Evolutionary conservation across 64 coral and sea anemone species (phyloP), one percentile per base, ranked within the genome.

Genomic region (Montipora efflorescens): DNA sequence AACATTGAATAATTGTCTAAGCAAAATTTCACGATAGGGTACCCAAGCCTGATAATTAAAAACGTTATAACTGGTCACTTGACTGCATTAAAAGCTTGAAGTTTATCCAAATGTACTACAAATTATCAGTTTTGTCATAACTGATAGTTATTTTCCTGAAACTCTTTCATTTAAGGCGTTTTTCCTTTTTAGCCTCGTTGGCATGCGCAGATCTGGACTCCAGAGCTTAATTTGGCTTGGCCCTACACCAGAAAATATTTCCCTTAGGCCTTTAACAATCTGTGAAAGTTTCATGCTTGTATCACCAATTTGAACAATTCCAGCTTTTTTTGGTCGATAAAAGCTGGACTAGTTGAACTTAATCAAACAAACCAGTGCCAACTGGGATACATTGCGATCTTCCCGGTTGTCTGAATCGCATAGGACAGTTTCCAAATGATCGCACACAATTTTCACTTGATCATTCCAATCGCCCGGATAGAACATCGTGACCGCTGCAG

Each of bases 241-340:
- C 87, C 58, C 79, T 78, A 95, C 77, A 95, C 90, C 93, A 83
- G 55, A 79, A 95, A 86, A 45, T 88, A 83, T 81, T 94, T 3
- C 61, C 47, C 66, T 81, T 82, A 74, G 62, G 59, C 36, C 36
- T 2, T 36, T 36, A 36, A 36, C 36, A 36, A 36, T 36, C 36
- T 36, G 36, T 71, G 50, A 21, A 87, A 92, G 70, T 92, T 92
- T 92, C 91, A 87, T 87, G 73, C 91, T 92, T 92, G 73, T 86
- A 92, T 92, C 91, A 92, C 79, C 19, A 92, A 86, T 84, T 68
- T 79, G 88, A 90, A 90, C 88, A 90, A 90, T 78, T 89, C 36
- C 36, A 36, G 36, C 36, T 36, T 36, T 36, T 36, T 36, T 36
- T 36, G 36, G 1, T 36, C 36, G 36, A 36, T 36, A 36, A 36